These are phyloP conservation scores for Cassiopea andromeda DNA, from an alignment of 30 jellyfish, hydroid and myxozoan species.

Conservation along the genomic window DNA sequence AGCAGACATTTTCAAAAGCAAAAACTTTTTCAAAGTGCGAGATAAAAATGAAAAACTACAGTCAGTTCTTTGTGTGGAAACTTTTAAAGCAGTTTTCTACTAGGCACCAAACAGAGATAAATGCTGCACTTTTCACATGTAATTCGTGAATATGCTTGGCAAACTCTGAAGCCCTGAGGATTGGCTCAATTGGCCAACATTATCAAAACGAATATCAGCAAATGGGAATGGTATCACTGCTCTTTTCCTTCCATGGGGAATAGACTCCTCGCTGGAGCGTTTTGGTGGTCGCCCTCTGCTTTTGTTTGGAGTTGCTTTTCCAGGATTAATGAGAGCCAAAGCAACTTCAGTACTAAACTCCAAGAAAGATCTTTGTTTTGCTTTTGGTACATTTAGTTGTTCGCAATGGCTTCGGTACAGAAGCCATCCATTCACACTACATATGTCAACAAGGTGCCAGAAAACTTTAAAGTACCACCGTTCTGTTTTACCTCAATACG, in stretches of 20 bases:
- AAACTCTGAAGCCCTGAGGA: slow-evolving; percentile 44
- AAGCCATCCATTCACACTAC: slow-evolving; percentile 71
- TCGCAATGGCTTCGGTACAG: slow-evolving; percentile 54
- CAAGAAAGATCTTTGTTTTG: slow-evolving; percentile 10
- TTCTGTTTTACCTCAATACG: slow-evolving; percentile 52
- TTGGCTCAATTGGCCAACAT: slow-evolving; percentile 30
- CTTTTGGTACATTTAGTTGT: slow-evolving; percentile 19
- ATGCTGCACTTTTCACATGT: slow-evolving; percentile 12
- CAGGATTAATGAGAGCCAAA: slow-evolving; percentile 15
- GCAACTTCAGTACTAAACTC: slow-evolving; percentile 30
- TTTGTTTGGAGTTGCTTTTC: slow-evolving; percentile 3
- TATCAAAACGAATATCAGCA: slow-evolving; percentile 11
- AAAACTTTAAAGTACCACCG: slow-evolving; percentile 82
- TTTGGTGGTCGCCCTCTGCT: slow-evolving; percentile 7
- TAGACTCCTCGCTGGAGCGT: not conserved
- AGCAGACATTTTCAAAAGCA: not conserved
- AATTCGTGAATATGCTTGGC: slow-evolving; percentile 54
- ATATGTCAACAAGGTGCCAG: slow-evolving; percentile 68
- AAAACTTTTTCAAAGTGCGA: not conserved
- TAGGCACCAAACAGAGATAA: slow-evolving; percentile 31
- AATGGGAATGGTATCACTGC: slow-evolving; percentile 37
- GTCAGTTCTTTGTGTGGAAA: not conserved
- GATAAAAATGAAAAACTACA: not conserved
- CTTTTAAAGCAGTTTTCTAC: slow-evolving; percentile 23
- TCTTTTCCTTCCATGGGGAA: slow-evolving; percentile 44